phyloP scores from a whole-genome alignment of 2,888 invertebrate genomes.

The Heteromyza rotundicornis region DNA sequence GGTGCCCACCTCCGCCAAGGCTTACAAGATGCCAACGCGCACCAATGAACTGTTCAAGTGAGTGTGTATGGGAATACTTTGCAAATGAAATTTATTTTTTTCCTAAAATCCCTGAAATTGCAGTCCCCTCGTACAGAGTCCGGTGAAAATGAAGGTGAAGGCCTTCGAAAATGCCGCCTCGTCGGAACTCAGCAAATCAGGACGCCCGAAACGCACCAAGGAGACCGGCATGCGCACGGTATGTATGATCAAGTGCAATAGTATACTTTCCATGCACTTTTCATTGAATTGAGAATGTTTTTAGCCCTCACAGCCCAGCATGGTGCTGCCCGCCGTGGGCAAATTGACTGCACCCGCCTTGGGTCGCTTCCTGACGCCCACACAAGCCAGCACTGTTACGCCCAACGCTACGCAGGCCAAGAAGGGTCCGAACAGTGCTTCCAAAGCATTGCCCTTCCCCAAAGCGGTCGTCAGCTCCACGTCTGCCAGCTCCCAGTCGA shows the following conservation, averaged over 20 bases:
- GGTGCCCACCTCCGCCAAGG: slow-evolving; percentile 35
- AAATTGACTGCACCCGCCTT: slow-evolving; percentile 44
- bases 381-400: slow-evolving; percentile 43
- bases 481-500: too few relatives aligned
- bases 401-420: slow-evolving; percentile 42
- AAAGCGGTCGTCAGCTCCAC: too few relatives aligned
- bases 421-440: slow-evolving; percentile 53
- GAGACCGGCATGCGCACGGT: slow-evolving; percentile 49
- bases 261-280: too few relatives aligned
- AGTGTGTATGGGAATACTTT: slow-evolving; percentile 24
- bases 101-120: slow-evolving; percentile 45
- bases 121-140: slow-evolving; percentile 68
- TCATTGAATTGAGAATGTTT: background rate
- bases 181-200: slow-evolving; percentile 28
- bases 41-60: slow-evolving; percentile 61
- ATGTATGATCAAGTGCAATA: slow-evolving; percentile 26
- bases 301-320: slow-evolving; percentile 14
- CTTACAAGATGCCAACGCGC: slow-evolving; percentile 47
- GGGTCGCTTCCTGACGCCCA: slow-evolving; percentile 57
- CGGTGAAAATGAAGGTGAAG: slow-evolving; percentile 69
- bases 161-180: slow-evolving; percentile 66
- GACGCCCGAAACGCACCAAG: slow-evolving; percentile 47
- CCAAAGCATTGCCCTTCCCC: slow-evolving; percentile 45
- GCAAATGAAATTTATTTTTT: background rate
- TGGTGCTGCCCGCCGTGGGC: slow-evolving; percentile 52